Conservation (phyloP, 1,140 invertebrate genomes). For the Drosophila setifemur region DNA sequence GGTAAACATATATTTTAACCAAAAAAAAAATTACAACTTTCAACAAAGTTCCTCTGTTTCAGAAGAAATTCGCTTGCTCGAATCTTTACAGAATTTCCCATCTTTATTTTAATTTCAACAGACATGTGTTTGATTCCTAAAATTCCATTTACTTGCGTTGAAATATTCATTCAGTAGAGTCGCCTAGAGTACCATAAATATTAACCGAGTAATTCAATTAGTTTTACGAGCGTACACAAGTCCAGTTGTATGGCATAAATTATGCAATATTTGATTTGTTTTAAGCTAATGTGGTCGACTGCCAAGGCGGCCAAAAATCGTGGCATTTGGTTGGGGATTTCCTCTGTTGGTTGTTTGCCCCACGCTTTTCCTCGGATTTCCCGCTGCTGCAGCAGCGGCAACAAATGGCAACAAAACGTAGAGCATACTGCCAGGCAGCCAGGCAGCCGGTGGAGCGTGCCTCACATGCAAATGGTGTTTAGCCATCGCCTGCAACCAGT, state of each 20-base stretch:
- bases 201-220: slow-evolving; percentile 62
- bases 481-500: slow-evolving; percentile 14
- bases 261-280: slow-evolving; percentile 59
- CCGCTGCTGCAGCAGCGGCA: slow-evolving; percentile 40
- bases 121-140: background rate
- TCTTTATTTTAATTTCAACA: background rate
- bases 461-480: slow-evolving; percentile 60
- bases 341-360: background rate
- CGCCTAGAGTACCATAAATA: slow-evolving; percentile 42
- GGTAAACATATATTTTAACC: too few relatives aligned
- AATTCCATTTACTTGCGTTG: slow-evolving; percentile 4
- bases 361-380: background rate
- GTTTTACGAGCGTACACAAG: slow-evolving; percentile 15
- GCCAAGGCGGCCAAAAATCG: slow-evolving; percentile 2
- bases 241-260: slow-evolving; percentile 25
- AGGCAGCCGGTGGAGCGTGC: slow-evolving; percentile 54
- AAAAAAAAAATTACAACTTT: too few relatives aligned
- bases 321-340: slow-evolving; percentile 10
- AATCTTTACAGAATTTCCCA: background rate
- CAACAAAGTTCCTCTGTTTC: too few relatives aligned
- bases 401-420: slow-evolving; percentile 74
- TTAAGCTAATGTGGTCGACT: slow-evolving; percentile 13
- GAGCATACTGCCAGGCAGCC: too few relatives aligned
- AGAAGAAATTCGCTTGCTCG: too few relatives aligned
- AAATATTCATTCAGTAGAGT: slow-evolving; percentile 33